phyloP scores from a whole-genome alignment of 1,140 invertebrate genomes.

The Drosophila rhopaloa region DNA sequence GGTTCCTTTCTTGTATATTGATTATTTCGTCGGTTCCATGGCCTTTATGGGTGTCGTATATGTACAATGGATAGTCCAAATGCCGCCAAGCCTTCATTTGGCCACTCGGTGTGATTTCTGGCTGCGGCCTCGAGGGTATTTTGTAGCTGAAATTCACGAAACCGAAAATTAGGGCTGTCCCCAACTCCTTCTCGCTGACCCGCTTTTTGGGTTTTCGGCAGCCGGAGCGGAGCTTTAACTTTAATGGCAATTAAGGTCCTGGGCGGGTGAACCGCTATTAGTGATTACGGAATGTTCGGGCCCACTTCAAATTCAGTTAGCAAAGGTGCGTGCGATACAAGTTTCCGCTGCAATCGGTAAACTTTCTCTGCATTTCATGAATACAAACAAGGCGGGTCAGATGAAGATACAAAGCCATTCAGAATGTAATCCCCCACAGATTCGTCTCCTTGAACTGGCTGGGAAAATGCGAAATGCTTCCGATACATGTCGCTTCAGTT shows the following conservation, averaged over 20 bases:
- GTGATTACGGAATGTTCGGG: slow-evolving; percentile 34
- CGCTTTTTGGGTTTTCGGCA: slow-evolving; percentile 23
- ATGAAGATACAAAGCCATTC: slow-evolving; percentile 22
- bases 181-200: slow-evolving; percentile 33
- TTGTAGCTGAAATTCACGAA: slow-evolving; percentile 46
- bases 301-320: slow-evolving; percentile 42
- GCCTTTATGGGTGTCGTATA: slow-evolving; percentile 29
- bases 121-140: slow-evolving; percentile 26
- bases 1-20: slow-evolving; percentile 41
- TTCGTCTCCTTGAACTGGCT: slow-evolving; percentile 14
- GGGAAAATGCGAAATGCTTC: slow-evolving; percentile 16
- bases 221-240: slow-evolving; percentile 26
- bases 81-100: slow-evolving; percentile 36
- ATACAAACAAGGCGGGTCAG: slow-evolving; percentile 28
- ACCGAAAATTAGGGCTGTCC: slow-evolving; percentile 41
- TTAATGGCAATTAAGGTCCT: slow-evolving; percentile 40
- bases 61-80: slow-evolving; percentile 1
- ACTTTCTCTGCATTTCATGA: slow-evolving; percentile 39
- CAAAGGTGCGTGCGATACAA: slow-evolving; percentile 33
- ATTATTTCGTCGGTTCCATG: slow-evolving; percentile 36
- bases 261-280: slow-evolving; percentile 23
- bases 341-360: slow-evolving; percentile 32
- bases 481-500: slow-evolving; percentile 38
- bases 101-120: slow-evolving; percentile 39
- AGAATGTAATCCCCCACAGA: slow-evolving; percentile 26